phyloP scores from a whole-genome alignment of 1,140 invertebrate species.

The Anadara kagoshimensis region DNA sequence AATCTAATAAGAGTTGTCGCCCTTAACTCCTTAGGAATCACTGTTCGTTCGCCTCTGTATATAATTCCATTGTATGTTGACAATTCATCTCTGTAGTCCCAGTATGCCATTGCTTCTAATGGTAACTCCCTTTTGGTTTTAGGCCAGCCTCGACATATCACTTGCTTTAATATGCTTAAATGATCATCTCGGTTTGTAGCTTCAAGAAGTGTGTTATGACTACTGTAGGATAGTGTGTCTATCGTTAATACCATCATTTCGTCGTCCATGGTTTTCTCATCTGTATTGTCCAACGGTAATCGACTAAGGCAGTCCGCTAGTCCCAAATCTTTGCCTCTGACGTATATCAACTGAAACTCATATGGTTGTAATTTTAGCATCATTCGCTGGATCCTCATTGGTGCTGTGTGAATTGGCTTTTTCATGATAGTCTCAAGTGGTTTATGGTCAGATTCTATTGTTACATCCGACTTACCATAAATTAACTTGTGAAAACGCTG shows the following conservation, averaged over 20 bases:
- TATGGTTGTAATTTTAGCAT: constrained; percentile 47
- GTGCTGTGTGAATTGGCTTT: constrained; percentile 48
- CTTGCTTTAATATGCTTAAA: too few relatives aligned
- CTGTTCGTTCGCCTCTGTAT: constrained; percentile 16
- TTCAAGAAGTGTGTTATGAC: too few relatives aligned
- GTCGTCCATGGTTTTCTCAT: not conserved
- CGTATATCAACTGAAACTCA: constrained; percentile 17
- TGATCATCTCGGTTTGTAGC: not conserved
- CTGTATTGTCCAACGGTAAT: not conserved
- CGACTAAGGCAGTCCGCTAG: constrained; percentile 13
- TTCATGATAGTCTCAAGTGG: constrained; percentile 46
- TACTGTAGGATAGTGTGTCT: not conserved
- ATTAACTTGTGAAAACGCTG: constrained; percentile 23
- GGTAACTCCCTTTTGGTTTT: constrained; percentile 6
- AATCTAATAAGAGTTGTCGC: constrained; percentile 2
- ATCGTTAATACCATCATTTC: not conserved
- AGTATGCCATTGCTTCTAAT: constrained; percentile 3
- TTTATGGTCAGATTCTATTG: constrained; percentile 47
- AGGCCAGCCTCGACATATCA: too few relatives aligned
- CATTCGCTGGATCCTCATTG: constrained; percentile 50
- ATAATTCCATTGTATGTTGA: constrained; percentile 24
- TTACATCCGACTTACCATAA: constrained; percentile 7
- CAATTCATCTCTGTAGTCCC: constrained; percentile 23
- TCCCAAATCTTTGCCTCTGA: not conserved
- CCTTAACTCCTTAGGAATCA: constrained; percentile 16